phyloP scores from a whole-genome alignment of 64 coral and sea anemone genomes.

The Stylophora pistillata region DNA sequence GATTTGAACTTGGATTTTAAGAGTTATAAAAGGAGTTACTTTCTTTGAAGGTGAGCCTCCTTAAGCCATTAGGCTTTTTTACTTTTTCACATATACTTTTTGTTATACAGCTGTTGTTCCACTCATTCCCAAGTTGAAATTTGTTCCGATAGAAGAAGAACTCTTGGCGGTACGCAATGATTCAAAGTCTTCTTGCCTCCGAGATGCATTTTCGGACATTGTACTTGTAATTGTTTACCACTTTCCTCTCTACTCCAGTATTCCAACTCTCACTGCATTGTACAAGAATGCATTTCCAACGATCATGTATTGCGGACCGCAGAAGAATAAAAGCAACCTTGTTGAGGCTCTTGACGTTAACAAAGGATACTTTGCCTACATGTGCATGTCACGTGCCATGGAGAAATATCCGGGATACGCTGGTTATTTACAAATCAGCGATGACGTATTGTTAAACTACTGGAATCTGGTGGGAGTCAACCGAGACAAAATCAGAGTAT shows the following conservation, averaged over 20 bases:
- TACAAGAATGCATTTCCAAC: slow-evolving; percentile 72
- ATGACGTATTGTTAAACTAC: slow-evolving; percentile 87
- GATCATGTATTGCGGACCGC: slow-evolving; percentile 72
- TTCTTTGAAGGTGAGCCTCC: too few relatives aligned
- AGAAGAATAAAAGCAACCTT: neutral
- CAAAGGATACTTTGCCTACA: slow-evolving; percentile 78
- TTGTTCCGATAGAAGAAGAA: neutral
- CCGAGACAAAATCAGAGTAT: slow-evolving; percentile 70
- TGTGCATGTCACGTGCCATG: slow-evolving; percentile 73
- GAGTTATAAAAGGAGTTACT: too few relatives aligned
- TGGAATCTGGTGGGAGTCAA: slow-evolving; percentile 77
- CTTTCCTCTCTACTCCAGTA: slow-evolving; percentile 70
- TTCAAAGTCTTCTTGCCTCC: neutral
- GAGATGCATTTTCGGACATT: slow-evolving; percentile 52
- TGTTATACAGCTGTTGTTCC: neutral
- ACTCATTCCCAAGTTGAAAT: neutral
- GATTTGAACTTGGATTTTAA: too few relatives aligned
- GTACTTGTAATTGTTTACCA: slow-evolving; percentile 87
- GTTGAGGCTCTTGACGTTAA: slow-evolving; percentile 55
- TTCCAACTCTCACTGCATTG: slow-evolving; percentile 47
- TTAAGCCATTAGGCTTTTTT: too few relatives aligned
- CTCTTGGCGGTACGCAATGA: neutral
- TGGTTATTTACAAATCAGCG: slow-evolving; percentile 79
- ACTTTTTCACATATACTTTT: too few relatives aligned
- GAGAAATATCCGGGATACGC: slow-evolving; percentile 58